Conservation (phyloP, 2,797 vertebrate genomes). For the Paramormyrops hopkinsi region DNA sequence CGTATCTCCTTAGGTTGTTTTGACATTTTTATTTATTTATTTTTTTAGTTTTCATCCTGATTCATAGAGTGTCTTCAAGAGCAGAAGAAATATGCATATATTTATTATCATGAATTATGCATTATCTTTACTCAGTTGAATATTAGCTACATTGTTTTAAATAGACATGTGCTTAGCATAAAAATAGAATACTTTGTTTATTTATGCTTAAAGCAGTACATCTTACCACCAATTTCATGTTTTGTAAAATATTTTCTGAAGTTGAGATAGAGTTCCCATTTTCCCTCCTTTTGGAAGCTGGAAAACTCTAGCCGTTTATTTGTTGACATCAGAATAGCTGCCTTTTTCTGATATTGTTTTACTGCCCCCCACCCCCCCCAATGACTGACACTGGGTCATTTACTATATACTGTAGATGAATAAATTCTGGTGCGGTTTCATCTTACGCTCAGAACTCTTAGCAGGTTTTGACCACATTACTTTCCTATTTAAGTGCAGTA, state of each 20-base stretch:
- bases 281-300: slow-evolving; percentile 8
- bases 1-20: neutral
- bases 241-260: neutral
- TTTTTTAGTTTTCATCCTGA: neutral
- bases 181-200: neutral
- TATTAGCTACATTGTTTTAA: neutral
- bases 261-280: neutral
- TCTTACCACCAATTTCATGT: neutral
- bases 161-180: neutral
- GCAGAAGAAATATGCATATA: neutral
- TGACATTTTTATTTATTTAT: neutral
- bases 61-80: neutral
- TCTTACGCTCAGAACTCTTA: neutral
- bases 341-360: neutral
- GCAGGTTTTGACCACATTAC: neutral
- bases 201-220: neutral
- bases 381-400: neutral
- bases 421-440: neutral
- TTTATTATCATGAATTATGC: neutral
- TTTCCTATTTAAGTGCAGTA: neutral
- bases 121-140: neutral
- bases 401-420: neutral
- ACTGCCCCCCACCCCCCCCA: slow-evolving; percentile 4
- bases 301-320: slow-evolving; percentile 2
- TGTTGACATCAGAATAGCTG: slow-evolving; percentile 9